Percentiles rank a stretch among this genome's conserved stretches.
Evolutionary conservation across 2,113 vertebrate species (phyloP).

Genomic region (Phalacrocorax brasilianus): DNA sequence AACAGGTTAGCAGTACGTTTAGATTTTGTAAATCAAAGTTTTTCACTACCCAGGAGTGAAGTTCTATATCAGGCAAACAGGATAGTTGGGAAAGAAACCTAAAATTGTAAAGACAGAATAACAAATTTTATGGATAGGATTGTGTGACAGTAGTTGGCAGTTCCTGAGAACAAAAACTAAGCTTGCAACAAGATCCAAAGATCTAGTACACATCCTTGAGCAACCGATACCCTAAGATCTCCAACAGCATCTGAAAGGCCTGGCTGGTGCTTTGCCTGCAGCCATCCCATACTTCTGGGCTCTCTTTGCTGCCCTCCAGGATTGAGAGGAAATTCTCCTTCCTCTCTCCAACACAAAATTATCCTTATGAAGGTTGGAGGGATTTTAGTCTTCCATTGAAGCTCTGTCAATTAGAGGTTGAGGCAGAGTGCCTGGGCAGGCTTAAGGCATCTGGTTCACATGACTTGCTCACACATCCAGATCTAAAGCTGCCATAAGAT

Average conservation of each 20-base stretch:
- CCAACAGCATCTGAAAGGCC: background rate
- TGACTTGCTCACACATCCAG: background rate
- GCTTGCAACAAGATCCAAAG: background rate
- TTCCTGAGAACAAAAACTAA: background rate
- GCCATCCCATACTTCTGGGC: background rate
- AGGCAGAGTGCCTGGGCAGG: background rate
- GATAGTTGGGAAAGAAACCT: background rate
- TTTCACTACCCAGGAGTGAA: background rate
- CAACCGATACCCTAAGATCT: accelerated
- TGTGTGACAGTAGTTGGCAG: background rate
- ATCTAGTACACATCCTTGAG: background rate
- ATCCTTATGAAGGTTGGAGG: background rate
- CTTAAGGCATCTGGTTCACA: background rate
- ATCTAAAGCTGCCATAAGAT: background rate
- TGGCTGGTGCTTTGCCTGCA: background rate
- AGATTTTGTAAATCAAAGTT: background rate
- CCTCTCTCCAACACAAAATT: background rate
- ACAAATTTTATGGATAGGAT: background rate
- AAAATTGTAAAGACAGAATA: background rate
- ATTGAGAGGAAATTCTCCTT: background rate
- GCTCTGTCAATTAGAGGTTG: background rate
- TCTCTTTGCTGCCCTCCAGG: background rate
- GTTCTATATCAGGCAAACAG: background rate
- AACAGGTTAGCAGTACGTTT: background rate
- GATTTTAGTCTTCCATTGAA: background rate